Evolutionary conservation across 2,888 invertebrate species (phyloP).

Genomic region (Monopis laevigella): DNA sequence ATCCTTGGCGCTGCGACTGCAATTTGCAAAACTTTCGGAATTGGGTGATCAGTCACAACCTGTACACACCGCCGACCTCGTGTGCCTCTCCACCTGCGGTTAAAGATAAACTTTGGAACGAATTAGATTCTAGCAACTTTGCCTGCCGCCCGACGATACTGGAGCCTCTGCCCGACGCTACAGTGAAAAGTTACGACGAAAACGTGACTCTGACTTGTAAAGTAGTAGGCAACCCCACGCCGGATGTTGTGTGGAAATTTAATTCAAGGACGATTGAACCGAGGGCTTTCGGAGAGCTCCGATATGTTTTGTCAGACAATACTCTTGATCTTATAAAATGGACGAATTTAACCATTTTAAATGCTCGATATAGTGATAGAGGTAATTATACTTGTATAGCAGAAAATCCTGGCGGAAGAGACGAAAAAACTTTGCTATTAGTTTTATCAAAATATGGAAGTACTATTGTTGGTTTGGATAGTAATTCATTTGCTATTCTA

Average conservation of each 20-base stretch:
- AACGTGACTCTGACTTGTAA: constrained; percentile 81
- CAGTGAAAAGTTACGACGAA: constrained; percentile 72
- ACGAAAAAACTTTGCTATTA: constrained; percentile 78
- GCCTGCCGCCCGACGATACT: constrained; percentile 84
- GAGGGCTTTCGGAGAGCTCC: constrained; percentile 54
- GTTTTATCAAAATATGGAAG: constrained; percentile 58
- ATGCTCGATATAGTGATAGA: constrained; percentile 70
- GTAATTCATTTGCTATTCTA: constrained; percentile 62
- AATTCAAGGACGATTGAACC: constrained; percentile 71
- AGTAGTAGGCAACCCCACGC: constrained; percentile 79
- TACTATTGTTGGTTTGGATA: constrained; percentile 52
- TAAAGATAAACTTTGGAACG: constrained; percentile 78
- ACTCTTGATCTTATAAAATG: constrained; percentile 62
- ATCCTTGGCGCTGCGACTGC: constrained; percentile 92
- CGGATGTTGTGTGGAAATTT: constrained; percentile 78
- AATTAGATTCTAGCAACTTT: constrained; percentile 76
- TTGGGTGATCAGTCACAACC: constrained; percentile 76
- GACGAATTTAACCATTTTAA: constrained; percentile 75
- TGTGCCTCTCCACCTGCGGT: constrained; percentile 76
- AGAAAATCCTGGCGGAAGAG: constrained; percentile 82
- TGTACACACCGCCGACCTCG: constrained; percentile 80
- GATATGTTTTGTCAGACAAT: constrained; percentile 54
- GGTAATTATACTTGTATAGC: constrained; percentile 84
- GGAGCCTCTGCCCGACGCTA: constrained; percentile 68
- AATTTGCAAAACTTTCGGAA: constrained; percentile 81